phyloP scores from a whole-genome alignment of 2,797 vertebrate genomes.

The Coregonus ussuriensis region DNA sequence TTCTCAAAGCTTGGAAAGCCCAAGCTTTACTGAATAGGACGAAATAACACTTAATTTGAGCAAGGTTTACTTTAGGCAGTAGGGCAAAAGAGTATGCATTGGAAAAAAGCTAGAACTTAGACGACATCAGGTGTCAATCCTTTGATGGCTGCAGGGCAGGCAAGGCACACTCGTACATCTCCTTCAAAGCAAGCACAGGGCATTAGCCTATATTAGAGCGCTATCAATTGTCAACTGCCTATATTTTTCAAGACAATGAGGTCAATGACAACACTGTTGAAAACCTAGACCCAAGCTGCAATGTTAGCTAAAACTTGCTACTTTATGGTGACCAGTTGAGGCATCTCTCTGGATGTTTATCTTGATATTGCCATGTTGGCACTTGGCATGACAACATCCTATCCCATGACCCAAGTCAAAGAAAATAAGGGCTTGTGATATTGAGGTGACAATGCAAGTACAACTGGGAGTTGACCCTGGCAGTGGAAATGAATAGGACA shows the following conservation, averaged over 20 bases:
- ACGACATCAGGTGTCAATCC: neutral
- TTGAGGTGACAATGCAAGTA: too few species aligned
- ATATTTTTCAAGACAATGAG: neutral
- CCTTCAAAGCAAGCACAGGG: neutral
- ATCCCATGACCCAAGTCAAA: too few species aligned
- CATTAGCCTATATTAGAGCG: neutral
- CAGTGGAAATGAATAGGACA: too few species aligned
- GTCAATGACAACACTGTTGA: too few species aligned
- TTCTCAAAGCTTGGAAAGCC: conserved; percentile 55
- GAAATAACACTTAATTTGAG: neutral
- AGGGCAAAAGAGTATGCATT: neutral
- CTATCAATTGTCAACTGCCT: neutral
- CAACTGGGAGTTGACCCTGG: too few species aligned
- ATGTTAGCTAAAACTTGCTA: too few species aligned
- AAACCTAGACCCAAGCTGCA: too few species aligned
- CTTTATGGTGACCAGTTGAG: too few species aligned
- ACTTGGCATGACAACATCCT: too few species aligned
- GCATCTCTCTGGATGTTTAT: too few species aligned
- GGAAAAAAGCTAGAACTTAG: neutral
- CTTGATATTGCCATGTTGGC: too few species aligned
- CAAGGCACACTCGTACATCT: neutral
- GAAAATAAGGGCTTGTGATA: too few species aligned
- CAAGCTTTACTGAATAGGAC: conserved; percentile 21
- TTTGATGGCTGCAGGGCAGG: neutral
- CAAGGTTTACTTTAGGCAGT: conserved; percentile 5